Base-by-base conservation (phyloP, 2,888 invertebrate species). In the Ceramica pisi region DNA sequence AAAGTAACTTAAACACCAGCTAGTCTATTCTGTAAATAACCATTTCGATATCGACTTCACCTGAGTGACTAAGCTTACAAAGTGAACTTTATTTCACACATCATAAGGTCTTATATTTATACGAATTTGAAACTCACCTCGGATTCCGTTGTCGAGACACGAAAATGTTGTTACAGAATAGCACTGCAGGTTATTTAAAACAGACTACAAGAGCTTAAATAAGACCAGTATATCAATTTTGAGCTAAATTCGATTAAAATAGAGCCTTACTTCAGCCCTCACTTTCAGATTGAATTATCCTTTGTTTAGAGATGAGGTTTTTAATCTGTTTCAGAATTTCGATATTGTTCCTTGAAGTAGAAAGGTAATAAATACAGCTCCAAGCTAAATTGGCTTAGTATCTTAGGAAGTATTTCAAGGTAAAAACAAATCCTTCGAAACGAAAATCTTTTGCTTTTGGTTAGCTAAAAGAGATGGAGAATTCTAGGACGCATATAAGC, bases 221-320 rank as follows among this genome's bases (percentile, higher is more conserved):
- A 12, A 67, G 19, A 26, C 5, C 5, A 38, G 38, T 38, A 23
- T 67, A 21, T 41, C 16, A 0, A 50, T 68, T 68, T 68, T 26
- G 12, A 35, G 23, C 23, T 23, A 14, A 72, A 76, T 67, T 67
- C 38, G n/a, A 78, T 77, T 56, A 44, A 31, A 31, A 31, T 12
- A n/a, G 5, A 35, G 41, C 71, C 48, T 76, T 55, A 19, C 41
- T 56, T 77, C 21, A 44, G 50, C 12, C 31, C 41, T 48, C 46
- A 67, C 16, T 48, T 55, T 46, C 26, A 76, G 77, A 71, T 71
- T 77, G 2, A 19, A 21, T 26, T 71, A 8, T 31, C n/a, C 23
- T 41, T 41, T 71, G 55, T 48, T 71, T 23, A 21, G 3, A 53
- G 21, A 77, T 46, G 46, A 31, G 55, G 31, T 55, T 4, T 55